Conservation (phyloP, 2,797 vertebrate genomes). For the Molossus alvarezi region DNA sequence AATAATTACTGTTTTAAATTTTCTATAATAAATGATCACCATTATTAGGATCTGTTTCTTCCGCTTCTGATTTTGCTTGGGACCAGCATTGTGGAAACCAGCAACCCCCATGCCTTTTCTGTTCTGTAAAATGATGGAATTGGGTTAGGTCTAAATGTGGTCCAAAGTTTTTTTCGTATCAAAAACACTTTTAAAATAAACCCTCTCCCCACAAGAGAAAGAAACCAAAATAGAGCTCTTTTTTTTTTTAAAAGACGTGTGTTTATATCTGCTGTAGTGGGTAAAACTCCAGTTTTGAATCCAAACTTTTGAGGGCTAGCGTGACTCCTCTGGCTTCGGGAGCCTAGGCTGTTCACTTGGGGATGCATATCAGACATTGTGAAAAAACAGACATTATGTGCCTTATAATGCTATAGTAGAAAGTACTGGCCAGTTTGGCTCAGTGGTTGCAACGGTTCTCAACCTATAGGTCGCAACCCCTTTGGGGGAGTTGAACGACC, state of each 20-base stretch:
- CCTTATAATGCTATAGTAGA: background rate
- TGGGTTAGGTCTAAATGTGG: background rate
- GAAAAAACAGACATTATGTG: background rate
- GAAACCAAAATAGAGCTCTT: constrained; percentile 34
- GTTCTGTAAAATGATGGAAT: constrained; percentile 38
- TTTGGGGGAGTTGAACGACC: no score
- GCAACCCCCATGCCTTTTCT: background rate
- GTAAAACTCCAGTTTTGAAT: background rate
- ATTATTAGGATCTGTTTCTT: background rate
- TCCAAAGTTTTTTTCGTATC: background rate
- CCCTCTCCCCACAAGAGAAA: background rate
- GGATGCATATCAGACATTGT: background rate
- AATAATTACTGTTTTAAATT: constrained; percentile 21
- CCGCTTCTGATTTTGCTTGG: background rate
- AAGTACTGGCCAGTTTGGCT: background rate
- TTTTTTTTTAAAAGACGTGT: background rate
- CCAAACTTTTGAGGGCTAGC: background rate
- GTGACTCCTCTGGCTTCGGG: background rate
- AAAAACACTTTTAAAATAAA: background rate
- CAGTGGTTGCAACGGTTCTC: no score
- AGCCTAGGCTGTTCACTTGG: background rate
- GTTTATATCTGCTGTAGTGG: background rate
- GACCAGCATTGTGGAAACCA: background rate
- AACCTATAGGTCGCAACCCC: no score
- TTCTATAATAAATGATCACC: background rate